phyloP scores from a whole-genome alignment of 2,888 invertebrate species.

The Ennomos fuscantarius region DNA sequence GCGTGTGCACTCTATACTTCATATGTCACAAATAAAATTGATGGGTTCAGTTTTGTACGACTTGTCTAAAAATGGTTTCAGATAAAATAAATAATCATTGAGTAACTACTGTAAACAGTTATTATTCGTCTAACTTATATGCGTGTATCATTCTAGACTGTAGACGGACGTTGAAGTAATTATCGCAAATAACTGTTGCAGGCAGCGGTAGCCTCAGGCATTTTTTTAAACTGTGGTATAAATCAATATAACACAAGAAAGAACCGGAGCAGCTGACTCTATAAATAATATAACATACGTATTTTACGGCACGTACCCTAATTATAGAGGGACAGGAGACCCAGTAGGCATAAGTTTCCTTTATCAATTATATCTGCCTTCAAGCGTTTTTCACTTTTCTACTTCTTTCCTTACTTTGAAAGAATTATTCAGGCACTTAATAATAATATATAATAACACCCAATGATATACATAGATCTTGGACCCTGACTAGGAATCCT shows the following conservation, averaged over 20 bases:
- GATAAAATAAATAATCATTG: too few species aligned
- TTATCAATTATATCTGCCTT: constrained; percentile 57
- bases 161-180: constrained; percentile 60
- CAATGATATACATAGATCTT: too few species aligned
- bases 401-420: constrained; percentile 27
- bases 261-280: constrained; percentile 44
- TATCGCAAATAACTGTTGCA: constrained; percentile 68
- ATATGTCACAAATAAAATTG: neutral
- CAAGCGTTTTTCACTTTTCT: constrained; percentile 28
- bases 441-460: too few species aligned
- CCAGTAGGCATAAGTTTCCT: constrained; percentile 63
- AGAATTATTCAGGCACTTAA: too few species aligned
- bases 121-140: constrained; percentile 10
- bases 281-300: constrained; percentile 57
- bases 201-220: constrained; percentile 52
- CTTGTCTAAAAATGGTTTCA: too few species aligned
- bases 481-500: too few species aligned
- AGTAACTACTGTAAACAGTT: neutral
- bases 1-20: too few species aligned
- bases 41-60: neutral
- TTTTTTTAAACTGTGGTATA: constrained; percentile 57
- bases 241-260: constrained; percentile 65
- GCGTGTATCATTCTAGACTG: constrained; percentile 56
- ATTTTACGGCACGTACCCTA: constrained; percentile 42
- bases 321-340: constrained; percentile 62